Evolutionary conservation across 64 coral and sea anemone species (phyloP).

Genomic region (Trachythela sp.): DNA sequence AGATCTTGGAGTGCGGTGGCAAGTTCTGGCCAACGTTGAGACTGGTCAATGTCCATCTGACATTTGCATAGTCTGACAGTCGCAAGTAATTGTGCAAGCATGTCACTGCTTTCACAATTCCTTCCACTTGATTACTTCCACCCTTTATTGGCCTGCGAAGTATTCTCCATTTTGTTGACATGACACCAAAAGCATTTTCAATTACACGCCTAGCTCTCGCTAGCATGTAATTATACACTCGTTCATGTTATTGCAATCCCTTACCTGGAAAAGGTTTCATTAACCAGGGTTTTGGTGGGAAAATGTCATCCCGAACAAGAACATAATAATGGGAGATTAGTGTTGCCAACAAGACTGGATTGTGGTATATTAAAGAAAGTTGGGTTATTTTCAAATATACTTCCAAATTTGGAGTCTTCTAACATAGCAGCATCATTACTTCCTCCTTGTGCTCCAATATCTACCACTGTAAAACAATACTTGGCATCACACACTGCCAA

Average conservation of each 20-base stretch:
- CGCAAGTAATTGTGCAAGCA: slow-evolving; percentile 25
- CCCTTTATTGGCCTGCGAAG: background rate
- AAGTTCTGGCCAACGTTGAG: too few relatives aligned
- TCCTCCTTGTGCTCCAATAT: background rate
- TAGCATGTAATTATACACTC: too few relatives aligned
- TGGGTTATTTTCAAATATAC: background rate
- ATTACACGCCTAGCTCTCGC: too few relatives aligned
- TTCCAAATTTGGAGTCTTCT: too few relatives aligned
- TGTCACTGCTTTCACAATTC: background rate
- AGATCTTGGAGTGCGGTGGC: too few relatives aligned
- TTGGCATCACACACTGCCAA: too few relatives aligned
- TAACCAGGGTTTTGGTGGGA: background rate
- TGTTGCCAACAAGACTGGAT: background rate
- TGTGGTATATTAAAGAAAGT: background rate
- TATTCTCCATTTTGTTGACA: background rate
- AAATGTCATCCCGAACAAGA: background rate
- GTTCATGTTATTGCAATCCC: background rate
- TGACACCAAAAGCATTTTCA: too few relatives aligned
- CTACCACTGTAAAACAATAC: too few relatives aligned
- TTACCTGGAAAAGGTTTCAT: background rate
- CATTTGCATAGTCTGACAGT: slow-evolving; percentile 10
- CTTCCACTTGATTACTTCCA: background rate
- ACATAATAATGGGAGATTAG: background rate
- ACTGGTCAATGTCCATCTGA: too few relatives aligned
- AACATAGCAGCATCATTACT: background rate